phyloP scores from a whole-genome alignment of 1,140 invertebrate species.

The Delia radicum region DNA sequence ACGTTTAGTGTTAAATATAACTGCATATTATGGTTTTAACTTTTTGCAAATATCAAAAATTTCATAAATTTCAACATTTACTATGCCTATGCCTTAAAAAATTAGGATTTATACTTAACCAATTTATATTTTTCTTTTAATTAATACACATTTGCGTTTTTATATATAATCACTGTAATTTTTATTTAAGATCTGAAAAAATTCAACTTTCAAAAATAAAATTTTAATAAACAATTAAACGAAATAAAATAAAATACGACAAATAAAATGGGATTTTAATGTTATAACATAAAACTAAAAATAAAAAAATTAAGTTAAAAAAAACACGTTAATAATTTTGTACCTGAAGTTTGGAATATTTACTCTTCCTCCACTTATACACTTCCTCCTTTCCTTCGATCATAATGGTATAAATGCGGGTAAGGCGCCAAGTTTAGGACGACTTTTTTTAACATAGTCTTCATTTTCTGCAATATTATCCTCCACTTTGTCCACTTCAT shows the following conservation, averaged over 20 bases:
- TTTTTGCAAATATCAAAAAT: too few species aligned
- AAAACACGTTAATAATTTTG: background rate
- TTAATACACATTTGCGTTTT: background rate
- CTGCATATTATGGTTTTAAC: too few species aligned
- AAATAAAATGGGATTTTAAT: background rate
- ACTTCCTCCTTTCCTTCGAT: background rate
- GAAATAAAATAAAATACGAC: background rate
- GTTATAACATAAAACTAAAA: background rate
- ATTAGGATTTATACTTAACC: too few species aligned
- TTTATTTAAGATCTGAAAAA: constrained; percentile 2
- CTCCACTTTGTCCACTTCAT: background rate
- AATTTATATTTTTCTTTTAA: background rate
- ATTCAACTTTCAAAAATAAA: background rate
- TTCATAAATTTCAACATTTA: too few species aligned
- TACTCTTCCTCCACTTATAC: background rate
- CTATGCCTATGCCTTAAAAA: too few species aligned
- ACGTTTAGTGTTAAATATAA: too few species aligned
- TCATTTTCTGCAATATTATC: background rate
- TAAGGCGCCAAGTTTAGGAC: constrained; percentile 48
- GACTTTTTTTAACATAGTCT: constrained; percentile 15
- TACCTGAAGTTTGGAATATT: constrained; percentile 6
- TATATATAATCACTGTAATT: constrained; percentile 11
- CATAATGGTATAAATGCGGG: constrained; percentile 54
- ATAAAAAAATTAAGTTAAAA: constrained; percentile 5
- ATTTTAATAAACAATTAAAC: background rate